Percentiles rank a stretch among this genome's conserved stretches.
Evolutionary conservation across 1,140 invertebrate species (phyloP).

Genomic region (Caligus rogercresseyi): DNA sequence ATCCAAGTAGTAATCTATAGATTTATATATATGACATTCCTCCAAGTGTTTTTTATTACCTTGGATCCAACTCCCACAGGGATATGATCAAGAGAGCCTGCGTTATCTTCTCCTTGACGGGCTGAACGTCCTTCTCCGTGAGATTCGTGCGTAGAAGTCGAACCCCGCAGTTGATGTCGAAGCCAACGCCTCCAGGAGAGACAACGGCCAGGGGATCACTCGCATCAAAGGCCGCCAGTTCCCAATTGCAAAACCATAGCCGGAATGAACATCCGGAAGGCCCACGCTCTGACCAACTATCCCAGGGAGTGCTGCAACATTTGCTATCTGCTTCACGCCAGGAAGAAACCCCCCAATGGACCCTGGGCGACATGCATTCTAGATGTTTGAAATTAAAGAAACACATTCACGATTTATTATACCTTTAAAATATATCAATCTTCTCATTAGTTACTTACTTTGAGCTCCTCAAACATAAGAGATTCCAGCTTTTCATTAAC

Average conservation of each 20-base stretch:
- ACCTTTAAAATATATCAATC: background rate
- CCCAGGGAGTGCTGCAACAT: conserved; percentile 93
- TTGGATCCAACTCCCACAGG: conserved; percentile 89
- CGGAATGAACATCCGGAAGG: conserved; percentile 93
- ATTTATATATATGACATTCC: too few relatives aligned
- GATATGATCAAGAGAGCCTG: conserved; percentile 97
- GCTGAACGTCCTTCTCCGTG: conserved; percentile 77
- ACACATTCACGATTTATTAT: background rate
- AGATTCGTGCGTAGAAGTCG: conserved; percentile 87
- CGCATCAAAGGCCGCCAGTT: conserved; percentile 99
- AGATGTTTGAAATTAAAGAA: too few relatives aligned
- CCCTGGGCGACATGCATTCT: conserved; percentile 65
- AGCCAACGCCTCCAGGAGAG: conserved; percentile 94
- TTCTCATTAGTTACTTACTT: background rate
- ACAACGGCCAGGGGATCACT: conserved; percentile 62
- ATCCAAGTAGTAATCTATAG: too few relatives aligned
- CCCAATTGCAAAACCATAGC: conserved; percentile 98
- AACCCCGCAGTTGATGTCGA: conserved; percentile 98
- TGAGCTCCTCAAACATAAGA: conserved; percentile 91
- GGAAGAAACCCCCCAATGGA: conserved; percentile 88
- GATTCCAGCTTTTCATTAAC: conserved; percentile 81
- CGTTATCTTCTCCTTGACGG: conserved; percentile 90
- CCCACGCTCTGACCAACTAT: conserved; percentile 81
- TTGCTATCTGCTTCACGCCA: conserved; percentile 94
- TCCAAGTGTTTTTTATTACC: background rate